Evolutionary conservation across 2,797 vertebrate species (phyloP).

Genomic region (Champsocephalus gunnari): DNA sequence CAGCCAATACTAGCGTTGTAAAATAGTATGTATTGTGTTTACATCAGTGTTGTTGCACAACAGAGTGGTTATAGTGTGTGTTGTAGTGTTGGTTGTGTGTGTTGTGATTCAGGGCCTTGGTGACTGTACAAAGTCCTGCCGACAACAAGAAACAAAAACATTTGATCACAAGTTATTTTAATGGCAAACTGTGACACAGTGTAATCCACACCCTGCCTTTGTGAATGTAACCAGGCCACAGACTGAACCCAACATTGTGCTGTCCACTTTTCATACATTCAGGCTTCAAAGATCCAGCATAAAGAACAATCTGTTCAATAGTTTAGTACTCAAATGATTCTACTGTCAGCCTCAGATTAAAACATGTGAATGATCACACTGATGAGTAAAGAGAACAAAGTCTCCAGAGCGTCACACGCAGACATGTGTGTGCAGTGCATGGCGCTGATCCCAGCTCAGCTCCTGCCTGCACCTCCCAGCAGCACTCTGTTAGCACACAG

Average conservation of each 20-base stretch:
- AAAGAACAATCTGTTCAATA: neutral
- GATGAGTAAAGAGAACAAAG: neutral
- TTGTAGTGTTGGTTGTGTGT: too few species aligned
- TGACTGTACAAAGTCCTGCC: too few species aligned
- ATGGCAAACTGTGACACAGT: too few species aligned
- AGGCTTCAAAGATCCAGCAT: neutral
- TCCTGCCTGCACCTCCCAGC: constrained; percentile 16
- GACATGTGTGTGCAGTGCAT: constrained; percentile 25
- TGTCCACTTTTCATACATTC: constrained; percentile 40
- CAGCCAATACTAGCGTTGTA: too few species aligned
- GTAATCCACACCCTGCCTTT: too few species aligned
- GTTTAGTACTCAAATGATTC: constrained; percentile 1
- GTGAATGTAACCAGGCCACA: too few species aligned
- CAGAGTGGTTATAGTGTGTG: too few species aligned
- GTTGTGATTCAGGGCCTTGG: too few species aligned
- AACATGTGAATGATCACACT: constrained; percentile 7
- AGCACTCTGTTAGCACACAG: neutral
- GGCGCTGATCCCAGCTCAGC: constrained; percentile 70
- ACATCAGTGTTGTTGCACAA: too few species aligned
- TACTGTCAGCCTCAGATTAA: neutral
- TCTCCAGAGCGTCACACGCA: constrained; percentile 32
- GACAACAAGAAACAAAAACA: too few species aligned
- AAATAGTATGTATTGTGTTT: too few species aligned
- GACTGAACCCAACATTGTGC: constrained; percentile 20
- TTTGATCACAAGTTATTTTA: too few species aligned